Conservation (phyloP, 2,113 vertebrate species). For the Galbula dea region DNA sequence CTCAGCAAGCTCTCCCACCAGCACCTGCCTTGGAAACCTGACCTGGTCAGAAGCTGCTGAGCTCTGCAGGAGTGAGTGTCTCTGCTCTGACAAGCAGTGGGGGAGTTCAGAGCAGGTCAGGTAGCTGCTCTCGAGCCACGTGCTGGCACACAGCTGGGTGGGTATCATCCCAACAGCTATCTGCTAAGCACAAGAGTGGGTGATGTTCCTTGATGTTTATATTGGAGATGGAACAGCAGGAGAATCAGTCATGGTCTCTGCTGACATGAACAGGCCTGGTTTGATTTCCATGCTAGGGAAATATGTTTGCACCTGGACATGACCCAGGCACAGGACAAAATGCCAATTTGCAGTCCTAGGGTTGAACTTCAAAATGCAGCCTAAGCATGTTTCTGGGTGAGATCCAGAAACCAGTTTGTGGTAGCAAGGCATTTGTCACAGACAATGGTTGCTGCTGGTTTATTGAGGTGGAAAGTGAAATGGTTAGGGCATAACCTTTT, state of each 20-base stretch:
- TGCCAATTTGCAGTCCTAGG: fast-evolving
- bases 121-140: background rate
- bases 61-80: conserved; percentile 59
- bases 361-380: fast-evolving
- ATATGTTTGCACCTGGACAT: fast-evolving
- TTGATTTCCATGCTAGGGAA: background rate
- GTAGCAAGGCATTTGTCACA: background rate
- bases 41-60: conserved; percentile 8
- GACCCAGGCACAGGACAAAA: background rate
- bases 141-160: background rate
- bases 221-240: background rate
- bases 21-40: conserved; percentile 45
- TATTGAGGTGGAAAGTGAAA: background rate
- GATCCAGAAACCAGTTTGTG: too few relatives aligned
- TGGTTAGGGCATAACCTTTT: fast-evolving
- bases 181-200: fast-evolving
- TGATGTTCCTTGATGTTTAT: background rate
- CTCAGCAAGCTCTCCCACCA: background rate
- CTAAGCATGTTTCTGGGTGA: background rate
- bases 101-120: background rate
- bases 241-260: background rate
- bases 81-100: background rate
- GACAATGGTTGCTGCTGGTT: fast-evolving
- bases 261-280: background rate
- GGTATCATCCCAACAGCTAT: fast-evolving